phyloP scores from a whole-genome alignment of 2,797 vertebrate species.

The Mormyrus proboscirostris region DNA sequence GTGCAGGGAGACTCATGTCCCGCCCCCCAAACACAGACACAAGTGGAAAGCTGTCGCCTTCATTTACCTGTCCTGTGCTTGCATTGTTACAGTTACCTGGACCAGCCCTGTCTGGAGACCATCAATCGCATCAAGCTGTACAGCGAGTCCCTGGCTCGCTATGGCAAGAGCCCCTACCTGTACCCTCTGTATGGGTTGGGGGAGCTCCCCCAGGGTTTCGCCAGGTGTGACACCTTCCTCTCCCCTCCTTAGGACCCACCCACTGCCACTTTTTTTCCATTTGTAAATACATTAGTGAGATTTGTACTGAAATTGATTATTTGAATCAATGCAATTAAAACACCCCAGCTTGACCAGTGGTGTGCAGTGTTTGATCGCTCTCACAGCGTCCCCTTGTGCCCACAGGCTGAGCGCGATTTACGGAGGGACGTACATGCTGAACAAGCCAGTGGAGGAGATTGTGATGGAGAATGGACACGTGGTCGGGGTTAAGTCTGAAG shows the following conservation, averaged over 20 bases:
- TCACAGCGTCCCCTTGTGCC: neutral
- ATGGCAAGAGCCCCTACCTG: constrained; percentile 87
- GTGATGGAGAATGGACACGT: constrained; percentile 83
- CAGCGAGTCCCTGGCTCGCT: constrained; percentile 84
- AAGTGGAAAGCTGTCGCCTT: neutral
- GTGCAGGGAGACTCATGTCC: constrained; percentile 28
- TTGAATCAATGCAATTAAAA: neutral
- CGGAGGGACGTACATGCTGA: constrained; percentile 91
- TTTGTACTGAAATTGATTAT: neutral
- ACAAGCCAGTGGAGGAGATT: constrained; percentile 87
- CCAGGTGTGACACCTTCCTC: constrained; percentile 59
- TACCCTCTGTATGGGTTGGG: constrained; percentile 86
- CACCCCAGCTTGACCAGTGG: no score
- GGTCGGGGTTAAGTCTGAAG: constrained; percentile 83
- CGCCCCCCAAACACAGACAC: neutral
- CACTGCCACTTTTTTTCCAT: neutral
- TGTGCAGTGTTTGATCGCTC: neutral
- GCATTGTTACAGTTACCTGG: constrained; percentile 68
- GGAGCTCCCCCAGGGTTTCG: constrained; percentile 86
- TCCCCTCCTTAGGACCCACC: neutral
- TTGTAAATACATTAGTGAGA: neutral
- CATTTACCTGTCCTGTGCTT: neutral
- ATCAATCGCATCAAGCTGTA: constrained; percentile 89
- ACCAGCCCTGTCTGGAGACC: constrained; percentile 81
- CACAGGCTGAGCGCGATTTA: constrained; percentile 85